Base-by-base conservation (phyloP, 2,797 vertebrate species). In the Crenuchus spilurus region DNA sequence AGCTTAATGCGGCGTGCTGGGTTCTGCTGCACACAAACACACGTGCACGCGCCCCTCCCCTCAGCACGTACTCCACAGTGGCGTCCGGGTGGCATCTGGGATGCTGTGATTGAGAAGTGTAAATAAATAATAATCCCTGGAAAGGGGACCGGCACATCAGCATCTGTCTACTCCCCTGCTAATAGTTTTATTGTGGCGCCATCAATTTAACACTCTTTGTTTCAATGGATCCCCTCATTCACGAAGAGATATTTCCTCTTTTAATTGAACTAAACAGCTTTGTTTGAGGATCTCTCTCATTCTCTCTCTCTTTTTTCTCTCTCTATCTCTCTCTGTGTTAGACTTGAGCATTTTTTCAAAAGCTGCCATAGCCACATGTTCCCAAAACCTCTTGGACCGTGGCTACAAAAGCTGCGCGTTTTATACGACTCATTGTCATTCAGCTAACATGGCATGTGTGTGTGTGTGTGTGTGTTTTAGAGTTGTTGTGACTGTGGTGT, bases 81-180 rank as follows among this genome's bases (percentile, higher is more conserved):
- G 87, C 82, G 90, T 92, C 92, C 88, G 82, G 84, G 86, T 91
- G 90, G 92, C 93, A 94, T 93, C 92, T 93, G 92, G 90, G 90
- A 91, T 89, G 84, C 87, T 89, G 90, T 92, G 91, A 93, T 92
- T 92, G 92, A 92, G 92, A 92, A 92, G 91, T 92, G 92, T 93
- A 92, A 93, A 94, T 94, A 94, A 94, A 93, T 94, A 93, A 93
- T 93, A 92, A 92, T 93, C 91, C 89, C 91, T 93, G 91, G 91
- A 93, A 93, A 93, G 91, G 89, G 90, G 91, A 92, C 88, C 90
- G 88, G 91, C 91, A 90, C 91, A 91, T 90, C 91, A 93, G 92
- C 93, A 94, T 94, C 93, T 94, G 93, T 92, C 90, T 87, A 87
- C 90, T 92, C 92, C 90, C 91, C 89, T 88, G 92, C 91, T 93